Percentiles rank a stretch among this genome's conserved stretches.
Evolutionary conservation across 1,140 invertebrate genomes (phyloP).

Genomic region (Babylonia areolata): DNA sequence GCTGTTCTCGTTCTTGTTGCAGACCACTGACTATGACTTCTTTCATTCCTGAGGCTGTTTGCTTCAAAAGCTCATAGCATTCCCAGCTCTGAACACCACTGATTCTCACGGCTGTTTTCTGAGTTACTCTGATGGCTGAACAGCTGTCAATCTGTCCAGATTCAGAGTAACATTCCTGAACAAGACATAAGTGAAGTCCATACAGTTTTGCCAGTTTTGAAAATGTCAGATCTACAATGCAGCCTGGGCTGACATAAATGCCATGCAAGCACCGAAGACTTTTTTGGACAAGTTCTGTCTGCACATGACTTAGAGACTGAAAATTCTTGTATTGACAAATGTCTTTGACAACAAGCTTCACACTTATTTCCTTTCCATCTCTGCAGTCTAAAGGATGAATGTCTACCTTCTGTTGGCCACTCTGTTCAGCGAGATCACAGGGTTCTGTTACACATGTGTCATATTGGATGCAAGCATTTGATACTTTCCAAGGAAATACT

Average conservation of each 20-base stretch:
- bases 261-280: constrained; percentile 55
- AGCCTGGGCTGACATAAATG: constrained; percentile 48
- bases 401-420: not conserved
- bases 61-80: constrained; percentile 44
- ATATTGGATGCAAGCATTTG: constrained; percentile 4
- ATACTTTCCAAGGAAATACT: not conserved
- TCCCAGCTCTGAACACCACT: constrained; percentile 58
- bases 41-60: constrained; percentile 17
- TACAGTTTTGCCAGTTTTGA: constrained; percentile 52
- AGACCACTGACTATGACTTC: constrained; percentile 57
- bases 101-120: constrained; percentile 49
- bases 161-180: constrained; percentile 40
- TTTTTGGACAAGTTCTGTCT: constrained; percentile 40
- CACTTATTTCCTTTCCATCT: constrained; percentile 7
- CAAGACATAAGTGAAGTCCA: constrained; percentile 54
- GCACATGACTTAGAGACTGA: not conserved
- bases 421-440: not conserved
- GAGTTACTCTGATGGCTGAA: constrained; percentile 44
- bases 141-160: not conserved
- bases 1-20: constrained; percentile 45
- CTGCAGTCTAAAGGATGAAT: not conserved
- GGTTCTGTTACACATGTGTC: constrained; percentile 3
- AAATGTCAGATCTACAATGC: constrained; percentile 47
- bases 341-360: constrained; percentile 32
- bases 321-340: not conserved